These are phyloP conservation scores for Metellina segmentata DNA, from an alignment of 2,888 invertebrate genomes.

Conservation along the genomic window DNA sequence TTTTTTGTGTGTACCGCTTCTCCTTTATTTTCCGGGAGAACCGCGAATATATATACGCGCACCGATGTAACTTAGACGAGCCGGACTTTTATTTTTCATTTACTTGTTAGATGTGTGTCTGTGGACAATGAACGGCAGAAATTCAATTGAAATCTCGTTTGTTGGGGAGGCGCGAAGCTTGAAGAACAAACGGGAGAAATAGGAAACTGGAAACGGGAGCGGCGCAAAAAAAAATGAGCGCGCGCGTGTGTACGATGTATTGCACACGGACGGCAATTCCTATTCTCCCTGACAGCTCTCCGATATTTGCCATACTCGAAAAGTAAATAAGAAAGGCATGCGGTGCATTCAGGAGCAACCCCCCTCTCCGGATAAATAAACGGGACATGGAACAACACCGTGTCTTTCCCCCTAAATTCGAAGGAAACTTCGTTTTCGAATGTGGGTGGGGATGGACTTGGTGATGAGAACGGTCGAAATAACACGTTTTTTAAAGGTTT, in stretches of 20 bases:
- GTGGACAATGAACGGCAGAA: constrained; percentile 36
- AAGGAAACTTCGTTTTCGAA: background rate
- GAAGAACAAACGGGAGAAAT: background rate
- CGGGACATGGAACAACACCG: background rate
- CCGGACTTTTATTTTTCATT: constrained; percentile 20
- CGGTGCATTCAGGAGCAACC: constrained; percentile 21
- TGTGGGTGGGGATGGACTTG: background rate
- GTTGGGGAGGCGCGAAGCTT: constrained; percentile 5
- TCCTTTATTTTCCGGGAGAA: constrained; percentile 15
- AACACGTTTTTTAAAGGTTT: too few relatives aligned
- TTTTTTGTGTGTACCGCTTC: constrained; percentile 18
- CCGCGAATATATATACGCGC: constrained; percentile 5
- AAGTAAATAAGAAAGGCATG: constrained; percentile 32
- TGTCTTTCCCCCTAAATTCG: background rate
- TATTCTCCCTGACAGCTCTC: constrained; percentile 33
- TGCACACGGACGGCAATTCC: background rate
- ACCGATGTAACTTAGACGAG: background rate
- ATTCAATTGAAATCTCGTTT: constrained; percentile 64
- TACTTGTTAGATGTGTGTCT: constrained; percentile 53
- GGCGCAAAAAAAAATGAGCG: background rate
- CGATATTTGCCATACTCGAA: constrained; percentile 6
- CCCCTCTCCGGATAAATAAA: constrained; percentile 28
- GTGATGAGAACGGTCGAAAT: too few relatives aligned
- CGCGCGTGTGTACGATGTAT: constrained; percentile 14
- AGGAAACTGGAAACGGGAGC: background rate